Percentiles rank a stretch among this genome's conserved stretches.
Conservation (phyloP, 2,888 invertebrate genomes). For the Drosophila robusta region DNA sequence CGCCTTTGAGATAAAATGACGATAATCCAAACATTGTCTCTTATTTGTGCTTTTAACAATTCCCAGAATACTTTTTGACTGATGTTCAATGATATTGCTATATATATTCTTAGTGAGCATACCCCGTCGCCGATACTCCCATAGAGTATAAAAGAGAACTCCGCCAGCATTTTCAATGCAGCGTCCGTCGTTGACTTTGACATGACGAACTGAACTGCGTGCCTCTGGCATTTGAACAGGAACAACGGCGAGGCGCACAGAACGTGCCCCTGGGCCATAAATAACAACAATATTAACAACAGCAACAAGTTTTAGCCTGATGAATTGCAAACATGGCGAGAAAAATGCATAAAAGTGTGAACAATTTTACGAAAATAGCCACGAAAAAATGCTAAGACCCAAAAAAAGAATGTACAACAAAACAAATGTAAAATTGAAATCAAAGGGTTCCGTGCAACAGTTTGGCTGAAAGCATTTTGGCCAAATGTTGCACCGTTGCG, state of each 20-base stretch:
- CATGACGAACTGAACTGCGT: conserved; percentile 80
- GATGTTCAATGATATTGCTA: too few species aligned
- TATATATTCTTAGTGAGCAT: not conserved
- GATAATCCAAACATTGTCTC: too few species aligned
- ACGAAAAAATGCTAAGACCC: conserved; percentile 21
- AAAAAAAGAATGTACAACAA: not conserved
- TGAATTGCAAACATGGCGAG: conserved; percentile 65
- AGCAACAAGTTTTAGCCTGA: conserved; percentile 46
- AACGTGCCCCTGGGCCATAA: conserved; percentile 59
- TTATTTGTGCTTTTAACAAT: too few species aligned
- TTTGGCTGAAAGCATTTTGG: conserved; percentile 36
- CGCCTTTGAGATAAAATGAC: too few species aligned
- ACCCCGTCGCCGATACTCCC: not conserved
- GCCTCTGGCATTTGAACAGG: conserved; percentile 66
- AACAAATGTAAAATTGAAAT: not conserved
- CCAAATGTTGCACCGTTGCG: conserved; percentile 22
- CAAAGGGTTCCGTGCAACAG: conserved; percentile 27
- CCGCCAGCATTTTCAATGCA: conserved; percentile 31
- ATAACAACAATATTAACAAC: conserved; percentile 36
- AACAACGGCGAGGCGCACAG: conserved; percentile 28
- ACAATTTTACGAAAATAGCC: conserved; percentile 63
- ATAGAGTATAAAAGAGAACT: conserved; percentile 23
- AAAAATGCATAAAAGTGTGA: conserved; percentile 71
- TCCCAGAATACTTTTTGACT: not conserved
- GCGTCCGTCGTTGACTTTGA: conserved; percentile 74